These are phyloP conservation scores for Halcyon senegalensis DNA, from an alignment of 2,113 vertebrate species.

Conservation along the genomic window DNA sequence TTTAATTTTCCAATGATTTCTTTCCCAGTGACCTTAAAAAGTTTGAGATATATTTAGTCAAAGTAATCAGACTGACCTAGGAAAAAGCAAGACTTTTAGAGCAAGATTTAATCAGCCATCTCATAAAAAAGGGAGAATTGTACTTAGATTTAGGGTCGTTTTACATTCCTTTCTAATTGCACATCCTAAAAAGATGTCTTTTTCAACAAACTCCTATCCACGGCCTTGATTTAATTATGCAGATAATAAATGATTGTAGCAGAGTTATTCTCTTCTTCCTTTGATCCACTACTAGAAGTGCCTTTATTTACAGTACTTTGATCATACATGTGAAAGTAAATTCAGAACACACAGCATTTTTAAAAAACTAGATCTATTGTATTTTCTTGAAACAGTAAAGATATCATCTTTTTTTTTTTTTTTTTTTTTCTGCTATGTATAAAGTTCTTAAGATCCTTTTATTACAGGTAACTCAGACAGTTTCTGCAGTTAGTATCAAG, in stretches of 20 bases:
- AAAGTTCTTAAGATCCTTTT: not conserved
- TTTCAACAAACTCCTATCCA: conserved; percentile 26
- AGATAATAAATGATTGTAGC: conserved; percentile 14
- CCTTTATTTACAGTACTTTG: conserved; percentile 44
- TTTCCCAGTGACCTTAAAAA: not conserved
- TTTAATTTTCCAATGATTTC: not conserved
- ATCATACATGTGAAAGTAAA: not conserved
- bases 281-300: conserved; percentile 3
- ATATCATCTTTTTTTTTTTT: not conserved
- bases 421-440: not conserved
- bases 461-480: not conserved
- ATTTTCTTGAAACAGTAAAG: conserved; percentile 9
- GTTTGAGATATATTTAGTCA: not conserved
- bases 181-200: not conserved
- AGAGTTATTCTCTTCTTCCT: conserved; percentile 35
- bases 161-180: conserved; percentile 47
- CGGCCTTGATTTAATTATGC: conserved; percentile 37
- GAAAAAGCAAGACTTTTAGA: not conserved
- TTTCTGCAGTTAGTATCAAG: not conserved
- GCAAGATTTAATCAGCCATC: conserved; percentile 6
- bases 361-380: not conserved
- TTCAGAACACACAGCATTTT: not conserved
- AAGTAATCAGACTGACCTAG: not conserved
- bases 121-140: conserved; percentile 4
- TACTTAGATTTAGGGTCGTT: conserved; percentile 29